Conservation (phyloP, 2,113 vertebrate genomes). For the Daubentonia madagascariensis region DNA sequence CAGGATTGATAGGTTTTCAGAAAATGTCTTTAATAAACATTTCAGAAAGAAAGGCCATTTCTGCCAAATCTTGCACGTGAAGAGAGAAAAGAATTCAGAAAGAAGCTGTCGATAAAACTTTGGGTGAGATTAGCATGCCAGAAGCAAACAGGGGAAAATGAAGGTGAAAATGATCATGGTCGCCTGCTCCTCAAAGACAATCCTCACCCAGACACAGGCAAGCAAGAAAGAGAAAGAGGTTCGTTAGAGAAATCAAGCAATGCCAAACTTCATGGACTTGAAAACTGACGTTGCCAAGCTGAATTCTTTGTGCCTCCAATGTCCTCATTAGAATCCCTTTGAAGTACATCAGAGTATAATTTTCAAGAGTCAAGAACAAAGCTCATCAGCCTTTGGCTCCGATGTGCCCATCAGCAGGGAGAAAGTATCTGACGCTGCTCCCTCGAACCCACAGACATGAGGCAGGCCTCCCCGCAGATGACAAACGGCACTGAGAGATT, state of each 20-base stretch:
- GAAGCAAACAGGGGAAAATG: not conserved
- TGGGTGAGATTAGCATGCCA: not conserved
- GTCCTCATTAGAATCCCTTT: conserved; percentile 45
- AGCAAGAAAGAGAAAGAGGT: not conserved
- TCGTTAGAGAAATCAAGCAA: not conserved
- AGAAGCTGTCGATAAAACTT: not conserved
- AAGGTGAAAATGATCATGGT: not conserved
- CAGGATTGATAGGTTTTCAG: not conserved
- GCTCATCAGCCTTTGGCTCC: not conserved
- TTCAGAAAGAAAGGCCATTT: not conserved
- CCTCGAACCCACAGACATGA: conserved; percentile 44
- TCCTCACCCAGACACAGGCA: not conserved
- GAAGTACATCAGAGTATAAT: conserved; percentile 35
- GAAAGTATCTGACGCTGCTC: not conserved
- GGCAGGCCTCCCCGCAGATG: not conserved
- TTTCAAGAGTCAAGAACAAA: conserved; percentile 60
- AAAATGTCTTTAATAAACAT: not conserved
- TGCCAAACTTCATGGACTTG: not conserved
- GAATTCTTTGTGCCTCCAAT: not conserved
- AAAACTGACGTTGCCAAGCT: not conserved
- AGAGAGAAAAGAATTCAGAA: not conserved
- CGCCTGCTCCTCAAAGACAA: not conserved
- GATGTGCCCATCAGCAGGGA: not conserved
- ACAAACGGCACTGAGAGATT: not conserved
- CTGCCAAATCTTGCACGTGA: not conserved